Evolutionary conservation across 2,888 invertebrate species (phyloP), one percentile per base, ranked within the genome.

Genomic region (Chydorus sphaericus): DNA sequence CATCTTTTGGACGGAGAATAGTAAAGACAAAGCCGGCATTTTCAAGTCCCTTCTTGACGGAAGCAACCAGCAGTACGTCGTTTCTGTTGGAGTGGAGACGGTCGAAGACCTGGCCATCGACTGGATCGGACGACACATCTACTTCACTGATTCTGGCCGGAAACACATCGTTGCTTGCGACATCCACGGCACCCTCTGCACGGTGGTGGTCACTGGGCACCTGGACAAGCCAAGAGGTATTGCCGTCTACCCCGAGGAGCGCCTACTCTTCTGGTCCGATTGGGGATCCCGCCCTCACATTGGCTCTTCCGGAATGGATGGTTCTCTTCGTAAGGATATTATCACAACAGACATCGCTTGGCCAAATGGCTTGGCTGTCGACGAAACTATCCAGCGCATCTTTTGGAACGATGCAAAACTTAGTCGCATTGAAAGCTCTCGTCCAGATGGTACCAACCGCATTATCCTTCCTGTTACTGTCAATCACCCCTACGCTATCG

Each of bases 401-500:
- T 76, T 71, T 63, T 76, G 75, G 75, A 70, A 71, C 18, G 75
- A 76, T 65, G 70, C 68, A 39, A 70, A 69, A 60, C 60, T 66
- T 29, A 48, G 56, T 18, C 57, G 56, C 14, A 61, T 65, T 16
- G 65, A 64, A 49, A 62, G 61, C 23, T 58, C 61, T 5, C 57
- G 61, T 37, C 44, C 64, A 6, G 61, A 62, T 44, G 64, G 62
- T 8, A 57, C 54, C 3, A 50, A 58, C 11, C 56, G 64, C 11
- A 20, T 33, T 30, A 29, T 48, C n/a, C 26, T 57, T 28, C 36
- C 48, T 6, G 33, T 48, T 16, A 20, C 16, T 18, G 76, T 84
- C 16, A 80, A 81, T 61, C 85, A 86, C 67, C 92, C 93, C 0
- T 89, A 83, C 69, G 80, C 87, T 1, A 73, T 94, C 60, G 78